Evolutionary conservation across 2,797 vertebrate species (phyloP).

Genomic region (Liasis olivaceus): DNA sequence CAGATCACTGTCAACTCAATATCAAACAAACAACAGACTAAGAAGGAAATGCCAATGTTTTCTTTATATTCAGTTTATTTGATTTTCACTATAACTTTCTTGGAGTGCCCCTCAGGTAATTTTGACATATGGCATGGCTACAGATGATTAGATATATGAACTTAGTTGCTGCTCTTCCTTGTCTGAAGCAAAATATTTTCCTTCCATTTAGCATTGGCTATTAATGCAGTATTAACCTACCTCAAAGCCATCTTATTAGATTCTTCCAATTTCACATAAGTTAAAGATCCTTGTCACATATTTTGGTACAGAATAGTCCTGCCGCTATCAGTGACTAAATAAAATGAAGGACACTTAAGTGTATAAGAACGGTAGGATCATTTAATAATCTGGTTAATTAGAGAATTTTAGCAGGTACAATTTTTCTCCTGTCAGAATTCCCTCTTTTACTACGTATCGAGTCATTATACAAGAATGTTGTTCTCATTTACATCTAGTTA

Average conservation of each 20-base stretch:
- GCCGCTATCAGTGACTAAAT: neutral
- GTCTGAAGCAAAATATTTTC: slow-evolving; percentile 27
- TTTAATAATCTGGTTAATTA: neutral
- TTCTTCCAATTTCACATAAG: neutral
- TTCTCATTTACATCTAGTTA: neutral
- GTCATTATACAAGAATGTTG: neutral
- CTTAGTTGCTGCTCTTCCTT: slow-evolving; percentile 2
- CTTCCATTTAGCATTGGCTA: slow-evolving; percentile 5
- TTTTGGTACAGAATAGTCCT: neutral
- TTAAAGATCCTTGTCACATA: neutral
- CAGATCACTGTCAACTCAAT: neutral
- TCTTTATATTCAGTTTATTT: slow-evolving; percentile 13
- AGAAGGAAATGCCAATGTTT: neutral
- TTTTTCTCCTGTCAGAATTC: neutral
- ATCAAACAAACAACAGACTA: slow-evolving; percentile 13
- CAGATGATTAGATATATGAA: slow-evolving; percentile 12
- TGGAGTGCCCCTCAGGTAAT: slow-evolving; percentile 23
- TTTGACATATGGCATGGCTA: slow-evolving; percentile 13
- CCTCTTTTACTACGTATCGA: neutral
- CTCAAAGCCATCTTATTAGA: neutral
- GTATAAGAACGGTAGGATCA: neutral
- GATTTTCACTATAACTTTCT: neutral
- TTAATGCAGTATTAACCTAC: slow-evolving; percentile 21
- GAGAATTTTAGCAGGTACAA: neutral
- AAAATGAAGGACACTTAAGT: neutral